Base-by-base conservation (phyloP, 2,113 vertebrate species). In the Xenopus borealis region DNA sequence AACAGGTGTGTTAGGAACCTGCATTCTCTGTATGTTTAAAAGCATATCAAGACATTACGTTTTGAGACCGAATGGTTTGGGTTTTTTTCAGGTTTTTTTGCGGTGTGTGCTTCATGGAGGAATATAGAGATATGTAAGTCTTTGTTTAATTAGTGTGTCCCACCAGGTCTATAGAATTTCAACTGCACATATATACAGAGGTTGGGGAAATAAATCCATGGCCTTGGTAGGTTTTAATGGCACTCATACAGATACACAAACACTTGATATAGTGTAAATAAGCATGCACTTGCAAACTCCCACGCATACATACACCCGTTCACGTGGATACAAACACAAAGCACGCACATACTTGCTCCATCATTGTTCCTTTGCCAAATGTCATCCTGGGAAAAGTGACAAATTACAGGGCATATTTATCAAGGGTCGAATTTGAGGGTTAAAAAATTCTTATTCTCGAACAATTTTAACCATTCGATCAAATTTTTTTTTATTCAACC, bases 1-100 rank as follows among this genome's bases (percentile, higher is more conserved):
- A 64, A 75, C 74, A 77, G 74, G 74, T 77, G 74, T 64, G 74
- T 57, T 57, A 70, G 19, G 50, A 77, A 77, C 63, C 74, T 64
- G 74, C 61, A 77, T 70, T 77, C 66, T 69, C 59, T 64, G 74
- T 55, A 52, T 57, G 23, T 64, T 76, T 76, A 44, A 70, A 66
- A 72, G 23, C 63, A 7, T 64, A 72, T 65, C 64, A 45, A 53
- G 66, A 72, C 59, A 63, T 72, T 27, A 27, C 23, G 23, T 2
- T 27, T 27, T 27, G 23, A 27, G 23, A 27, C 23, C 23, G 23
- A 27, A 72, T 53, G 17, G 16, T 59, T 12, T 13, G 53, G 30
- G 44, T n/a, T 3, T 10, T 65, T 18, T 45, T 33, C 30, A 7
- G 1, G 1, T 50, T 62, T 23, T 40, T 64, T 23, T 3, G 50